Conservation (phyloP, 2,888 invertebrate species). For the Trichopoda pennipes region DNA sequence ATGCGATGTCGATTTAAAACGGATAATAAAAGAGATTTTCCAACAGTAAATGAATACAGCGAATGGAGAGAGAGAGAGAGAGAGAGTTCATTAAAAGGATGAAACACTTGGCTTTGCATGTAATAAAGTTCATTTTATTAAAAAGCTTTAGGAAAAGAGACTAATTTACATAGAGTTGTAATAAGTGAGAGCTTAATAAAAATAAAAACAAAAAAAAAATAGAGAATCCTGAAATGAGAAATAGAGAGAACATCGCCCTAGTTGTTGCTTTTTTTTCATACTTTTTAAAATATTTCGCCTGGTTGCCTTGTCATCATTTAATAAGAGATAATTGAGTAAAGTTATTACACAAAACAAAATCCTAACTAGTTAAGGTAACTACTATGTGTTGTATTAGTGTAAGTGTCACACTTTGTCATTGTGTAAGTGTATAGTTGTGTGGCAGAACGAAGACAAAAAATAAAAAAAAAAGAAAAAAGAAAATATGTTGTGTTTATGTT, state of each 20-base stretch:
- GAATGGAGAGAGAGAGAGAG: background rate
- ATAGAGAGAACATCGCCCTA: background rate
- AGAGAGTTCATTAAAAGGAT: background rate
- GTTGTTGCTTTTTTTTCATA: slow-evolving; percentile 5
- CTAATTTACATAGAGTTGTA: background rate
- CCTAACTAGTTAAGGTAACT: slow-evolving; percentile 24
- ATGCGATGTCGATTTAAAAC: no score
- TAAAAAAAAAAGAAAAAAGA: background rate
- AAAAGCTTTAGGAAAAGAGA: slow-evolving; percentile 31
- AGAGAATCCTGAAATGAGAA: background rate
- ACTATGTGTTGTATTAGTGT: slow-evolving; percentile 17
- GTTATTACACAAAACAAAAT: slow-evolving; percentile 53
- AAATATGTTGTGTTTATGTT: slow-evolving; percentile 44
- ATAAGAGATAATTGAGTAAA: slow-evolving; percentile 69
- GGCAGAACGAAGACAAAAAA: background rate
- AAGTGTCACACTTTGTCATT: slow-evolving; percentile 38
- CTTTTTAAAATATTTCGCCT: slow-evolving; percentile 12
- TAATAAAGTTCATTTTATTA: slow-evolving; percentile 20
- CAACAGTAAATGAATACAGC: background rate
- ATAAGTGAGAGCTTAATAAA: background rate
- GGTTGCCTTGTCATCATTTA: slow-evolving; percentile 58
- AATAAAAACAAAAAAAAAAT: no score
- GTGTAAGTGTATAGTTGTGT: background rate
- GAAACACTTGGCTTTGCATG: background rate
- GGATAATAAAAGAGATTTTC: background rate